phyloP scores from a whole-genome alignment of 1,140 invertebrate species.

The Hirudo medicinalis region DNA sequence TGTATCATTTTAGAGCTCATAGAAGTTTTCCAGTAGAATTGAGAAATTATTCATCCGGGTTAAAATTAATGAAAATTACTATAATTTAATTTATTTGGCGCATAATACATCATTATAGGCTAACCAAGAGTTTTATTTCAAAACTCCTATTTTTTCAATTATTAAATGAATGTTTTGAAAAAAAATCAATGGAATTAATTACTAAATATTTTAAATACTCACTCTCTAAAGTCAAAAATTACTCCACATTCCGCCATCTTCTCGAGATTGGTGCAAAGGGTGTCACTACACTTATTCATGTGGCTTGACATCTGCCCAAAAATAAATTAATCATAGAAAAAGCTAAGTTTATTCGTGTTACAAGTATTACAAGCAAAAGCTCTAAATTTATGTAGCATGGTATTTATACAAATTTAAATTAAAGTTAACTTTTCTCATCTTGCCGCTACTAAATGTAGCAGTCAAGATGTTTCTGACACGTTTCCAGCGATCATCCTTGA shows the following conservation, averaged over 20 bases:
- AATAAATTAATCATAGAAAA: not conserved
- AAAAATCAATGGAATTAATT: not conserved
- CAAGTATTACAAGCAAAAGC: not conserved
- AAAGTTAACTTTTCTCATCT: conserved; percentile 25
- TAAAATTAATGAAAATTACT: too few relatives aligned
- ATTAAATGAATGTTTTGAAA: not conserved
- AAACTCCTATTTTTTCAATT: too few relatives aligned
- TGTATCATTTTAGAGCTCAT: too few relatives aligned
- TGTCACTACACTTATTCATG: conserved; percentile 10
- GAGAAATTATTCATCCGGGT: too few relatives aligned
- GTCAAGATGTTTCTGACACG: conserved; percentile 27
- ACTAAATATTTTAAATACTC: not conserved
- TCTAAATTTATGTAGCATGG: not conserved
- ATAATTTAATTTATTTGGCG: too few relatives aligned
- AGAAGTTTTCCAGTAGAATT: too few relatives aligned
- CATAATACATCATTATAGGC: too few relatives aligned
- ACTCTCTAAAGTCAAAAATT: conserved; percentile 17
- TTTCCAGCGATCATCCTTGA: conserved; percentile 30
- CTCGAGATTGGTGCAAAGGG: not conserved
- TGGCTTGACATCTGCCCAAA: conserved; percentile 4
- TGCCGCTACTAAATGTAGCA: conserved; percentile 28
- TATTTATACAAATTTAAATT: not conserved
- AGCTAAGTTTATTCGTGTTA: not conserved
- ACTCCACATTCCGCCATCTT: not conserved
- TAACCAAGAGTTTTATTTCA: too few relatives aligned